A percentile compares a stretch with the other conserved stretches of the same genome.
Conservation (phyloP, 2,113 vertebrate species). For the Callionymus lyra region DNA sequence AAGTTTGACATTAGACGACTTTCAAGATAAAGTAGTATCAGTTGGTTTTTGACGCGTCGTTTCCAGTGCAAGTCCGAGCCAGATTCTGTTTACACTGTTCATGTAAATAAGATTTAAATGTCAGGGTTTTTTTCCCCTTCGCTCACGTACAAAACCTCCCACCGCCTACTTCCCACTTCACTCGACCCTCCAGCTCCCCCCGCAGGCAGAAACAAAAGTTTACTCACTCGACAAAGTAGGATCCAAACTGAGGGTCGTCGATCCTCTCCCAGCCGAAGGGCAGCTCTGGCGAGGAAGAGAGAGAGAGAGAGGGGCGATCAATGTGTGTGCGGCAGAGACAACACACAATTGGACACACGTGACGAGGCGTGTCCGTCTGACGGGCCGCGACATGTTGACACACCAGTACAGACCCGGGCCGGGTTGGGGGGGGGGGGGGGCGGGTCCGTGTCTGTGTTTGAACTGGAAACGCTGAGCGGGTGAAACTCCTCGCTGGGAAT, state of each 20-base stretch:
- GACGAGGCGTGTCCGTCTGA: conserved; percentile 15
- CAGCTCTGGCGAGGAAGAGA: conserved; percentile 71
- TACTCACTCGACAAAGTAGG: conserved; percentile 96
- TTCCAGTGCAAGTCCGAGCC: too few species aligned
- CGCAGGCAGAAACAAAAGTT: conserved; percentile 13
- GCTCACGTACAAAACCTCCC: not conserved
- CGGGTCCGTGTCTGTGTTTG: too few species aligned
- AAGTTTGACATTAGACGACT: too few species aligned
- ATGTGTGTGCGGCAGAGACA: conserved; percentile 8
- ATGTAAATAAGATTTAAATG: too few species aligned
- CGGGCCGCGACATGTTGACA: conserved; percentile 13
- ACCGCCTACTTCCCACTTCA: not conserved
- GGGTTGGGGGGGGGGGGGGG: not conserved
- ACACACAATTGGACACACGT: conserved; percentile 25
- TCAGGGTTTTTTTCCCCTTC: too few species aligned
- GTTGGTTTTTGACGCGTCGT: too few species aligned
- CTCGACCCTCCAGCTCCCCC: not conserved
- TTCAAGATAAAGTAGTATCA: too few species aligned
- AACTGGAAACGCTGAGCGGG: conserved; percentile 9
- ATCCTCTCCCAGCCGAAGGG: conserved; percentile 99
- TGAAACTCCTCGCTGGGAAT: conserved; percentile 4
- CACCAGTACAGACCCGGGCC: conserved; percentile 12
- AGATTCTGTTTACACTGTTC: too few species aligned
- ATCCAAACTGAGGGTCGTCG: conserved; percentile 93
- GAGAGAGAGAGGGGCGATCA: conserved; percentile 22